Conservation (phyloP, 2,797 vertebrate genomes). For the Gymnoscopelus braueri region DNA sequence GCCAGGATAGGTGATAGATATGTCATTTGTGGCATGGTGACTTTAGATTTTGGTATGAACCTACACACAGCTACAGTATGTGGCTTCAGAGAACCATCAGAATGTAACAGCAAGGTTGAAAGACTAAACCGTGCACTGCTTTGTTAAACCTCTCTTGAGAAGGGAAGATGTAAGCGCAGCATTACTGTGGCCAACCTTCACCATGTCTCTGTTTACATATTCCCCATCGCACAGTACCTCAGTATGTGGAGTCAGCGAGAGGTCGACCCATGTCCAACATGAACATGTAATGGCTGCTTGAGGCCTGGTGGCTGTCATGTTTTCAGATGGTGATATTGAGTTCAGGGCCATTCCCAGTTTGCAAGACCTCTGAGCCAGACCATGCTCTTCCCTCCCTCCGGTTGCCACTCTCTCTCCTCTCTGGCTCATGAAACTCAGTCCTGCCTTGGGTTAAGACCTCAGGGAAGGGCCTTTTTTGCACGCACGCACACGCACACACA, state of each 20-base stretch:
- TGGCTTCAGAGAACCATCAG: conserved; percentile 37
- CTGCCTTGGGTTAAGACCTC: conserved; percentile 17
- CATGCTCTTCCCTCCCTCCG: background rate
- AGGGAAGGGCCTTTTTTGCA: conserved; percentile 37
- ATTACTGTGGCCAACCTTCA: conserved; percentile 7
- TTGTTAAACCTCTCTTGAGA: background rate
- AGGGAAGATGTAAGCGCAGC: conserved; percentile 14
- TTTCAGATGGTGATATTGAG: conserved; percentile 15
- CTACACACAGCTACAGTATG: background rate
- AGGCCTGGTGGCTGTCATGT: conserved; percentile 2
- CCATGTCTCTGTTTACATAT: background rate
- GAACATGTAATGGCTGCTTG: conserved; percentile 5
- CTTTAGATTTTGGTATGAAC: conserved; percentile 16
- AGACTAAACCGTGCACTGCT: background rate
- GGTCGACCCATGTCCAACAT: background rate
- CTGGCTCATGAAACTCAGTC: conserved; percentile 55
- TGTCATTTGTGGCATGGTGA: conserved; percentile 69
- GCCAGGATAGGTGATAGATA: conserved; percentile 62
- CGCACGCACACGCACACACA: conserved; percentile 16
- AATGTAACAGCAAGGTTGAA: conserved; percentile 30
- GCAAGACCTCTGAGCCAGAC: conserved; percentile 31
- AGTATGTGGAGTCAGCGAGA: background rate
- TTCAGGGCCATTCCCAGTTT: conserved; percentile 35
- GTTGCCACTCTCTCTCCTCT: conserved; percentile 3
- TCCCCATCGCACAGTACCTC: background rate